Evolutionary conservation across 2,113 vertebrate species (phyloP).

Genomic region (Pungitius pungitius): DNA sequence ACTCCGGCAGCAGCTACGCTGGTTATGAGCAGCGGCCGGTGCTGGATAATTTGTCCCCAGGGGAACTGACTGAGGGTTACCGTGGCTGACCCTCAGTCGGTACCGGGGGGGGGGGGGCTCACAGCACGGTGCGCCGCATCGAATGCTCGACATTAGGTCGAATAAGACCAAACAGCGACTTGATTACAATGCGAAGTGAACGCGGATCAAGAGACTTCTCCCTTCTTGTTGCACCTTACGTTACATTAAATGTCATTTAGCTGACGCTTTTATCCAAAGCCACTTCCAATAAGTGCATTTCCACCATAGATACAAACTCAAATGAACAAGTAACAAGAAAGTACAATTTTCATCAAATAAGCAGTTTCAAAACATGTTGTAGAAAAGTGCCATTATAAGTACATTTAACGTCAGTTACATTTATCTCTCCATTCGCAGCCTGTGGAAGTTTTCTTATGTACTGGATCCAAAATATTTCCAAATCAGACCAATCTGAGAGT

Average conservation of each 20-base stretch:
- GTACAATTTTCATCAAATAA: too few relatives aligned
- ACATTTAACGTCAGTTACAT: background rate
- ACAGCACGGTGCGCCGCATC: too few relatives aligned
- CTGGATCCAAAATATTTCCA: background rate
- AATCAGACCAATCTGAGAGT: background rate
- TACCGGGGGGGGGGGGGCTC: too few relatives aligned
- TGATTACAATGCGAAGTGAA: background rate
- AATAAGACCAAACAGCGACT: background rate
- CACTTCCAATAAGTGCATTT: too few relatives aligned
- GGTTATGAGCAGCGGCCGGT: conserved; percentile 27
- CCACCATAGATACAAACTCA: too few relatives aligned
- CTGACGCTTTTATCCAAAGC: too few relatives aligned
- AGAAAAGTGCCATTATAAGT: too few relatives aligned
- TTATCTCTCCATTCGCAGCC: background rate
- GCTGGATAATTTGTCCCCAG: background rate
- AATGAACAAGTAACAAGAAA: too few relatives aligned
- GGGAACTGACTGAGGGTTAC: conserved; percentile 33
- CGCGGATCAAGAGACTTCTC: background rate
- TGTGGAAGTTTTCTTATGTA: background rate
- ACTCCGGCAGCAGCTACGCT: accelerated
- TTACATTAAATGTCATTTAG: too few relatives aligned
- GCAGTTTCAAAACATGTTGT: too few relatives aligned
- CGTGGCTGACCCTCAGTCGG: too few relatives aligned
- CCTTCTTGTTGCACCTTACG: background rate
- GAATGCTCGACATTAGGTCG: background rate